A percentile compares a stretch with the other conserved stretches of the same genome.
Evolutionary conservation across 2,888 invertebrate species (phyloP).

Genomic region (Diarsia brunnea): DNA sequence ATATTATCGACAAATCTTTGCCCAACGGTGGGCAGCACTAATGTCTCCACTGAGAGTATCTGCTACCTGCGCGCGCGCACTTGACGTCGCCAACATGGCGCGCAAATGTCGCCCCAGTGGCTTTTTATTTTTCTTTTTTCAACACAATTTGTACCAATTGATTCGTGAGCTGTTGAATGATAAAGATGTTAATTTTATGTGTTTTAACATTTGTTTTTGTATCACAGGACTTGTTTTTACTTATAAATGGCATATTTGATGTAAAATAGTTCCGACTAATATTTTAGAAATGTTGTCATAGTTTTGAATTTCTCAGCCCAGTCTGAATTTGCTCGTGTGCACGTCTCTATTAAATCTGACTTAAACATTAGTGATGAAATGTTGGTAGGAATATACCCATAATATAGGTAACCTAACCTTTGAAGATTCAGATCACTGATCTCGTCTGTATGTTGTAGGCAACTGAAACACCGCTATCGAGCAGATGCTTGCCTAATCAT

Average conservation of each 20-base stretch:
- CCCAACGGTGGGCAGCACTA: conserved; percentile 47
- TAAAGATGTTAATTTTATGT: conserved; percentile 56
- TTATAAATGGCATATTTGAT: not conserved
- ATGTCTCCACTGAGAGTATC: conserved; percentile 56
- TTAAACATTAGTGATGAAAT: not conserved
- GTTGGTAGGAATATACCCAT: not conserved
- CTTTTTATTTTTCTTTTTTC: conserved; percentile 58
- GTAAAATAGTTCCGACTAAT: not conserved
- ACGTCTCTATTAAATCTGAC: not conserved
- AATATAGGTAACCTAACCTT: not conserved
- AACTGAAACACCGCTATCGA: not conserved
- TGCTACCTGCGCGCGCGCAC: conserved; percentile 78
- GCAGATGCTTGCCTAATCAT: not conserved
- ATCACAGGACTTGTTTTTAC: not conserved
- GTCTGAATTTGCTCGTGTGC: not conserved
- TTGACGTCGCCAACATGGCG: conserved; percentile 78
- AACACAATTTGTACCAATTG: conserved; percentile 70
- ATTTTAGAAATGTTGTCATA: not conserved
- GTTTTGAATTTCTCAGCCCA: not conserved
- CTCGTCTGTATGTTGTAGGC: not conserved
- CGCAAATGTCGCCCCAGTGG: conserved; percentile 73
- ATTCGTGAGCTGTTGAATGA: conserved; percentile 62
- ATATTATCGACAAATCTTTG: not conserved
- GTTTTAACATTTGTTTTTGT: not conserved
- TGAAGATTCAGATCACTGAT: not conserved